Evolutionary conservation across 2,113 vertebrate genomes (phyloP), one percentile per base, ranked within the genome.

Genomic region (Nesoenas mayeri): DNA sequence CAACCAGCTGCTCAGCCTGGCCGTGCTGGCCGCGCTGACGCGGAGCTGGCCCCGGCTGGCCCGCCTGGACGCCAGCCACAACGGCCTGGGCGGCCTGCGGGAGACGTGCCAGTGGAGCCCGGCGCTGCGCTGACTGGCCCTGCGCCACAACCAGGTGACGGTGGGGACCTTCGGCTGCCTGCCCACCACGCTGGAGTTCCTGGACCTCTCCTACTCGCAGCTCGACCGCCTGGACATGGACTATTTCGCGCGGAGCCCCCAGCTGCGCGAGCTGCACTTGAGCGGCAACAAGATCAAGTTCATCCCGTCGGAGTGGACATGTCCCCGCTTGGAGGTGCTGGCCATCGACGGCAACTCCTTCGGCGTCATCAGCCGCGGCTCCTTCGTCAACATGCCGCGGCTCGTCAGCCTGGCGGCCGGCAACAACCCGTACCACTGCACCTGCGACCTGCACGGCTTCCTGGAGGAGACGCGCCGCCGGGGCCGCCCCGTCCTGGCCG

Each of bases 221-320:
- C 94, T 99, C n/a, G 98, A 99, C 87, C 97, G 98, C 50, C 88
- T 99, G 65, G 94, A 98, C 50, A 96, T 98, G 95, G 28, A 16
- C 3, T 99, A 98, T 75, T 99, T 99, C 48, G 65, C 90, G 32
- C 96, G 65, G n/a, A 97, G 98, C 16, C 92, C 74, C 3, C 72
- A 87, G 69, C 96, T 99, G 12, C 96, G 73, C 38, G 93, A 97
- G 62, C 97, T 99, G 32, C 86, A 97, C 17, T 95, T 99, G 44
- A 98, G 97, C 28, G 98, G 98, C 42, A 99, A 99, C 96, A 99
- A 98, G 94, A 98, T 99, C 90, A 99, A 98, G 86, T 99, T 98
- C 92, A 98, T 99, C 78, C 98, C 98, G 2, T 97, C 97, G 0
- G 97, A 93, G 29, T 99, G 98, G 98, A 77, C 70, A 3, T 98